These are phyloP conservation scores for Euura saliciscinereae DNA, from an alignment of 1,140 invertebrate genomes.

Conservation along the genomic window DNA sequence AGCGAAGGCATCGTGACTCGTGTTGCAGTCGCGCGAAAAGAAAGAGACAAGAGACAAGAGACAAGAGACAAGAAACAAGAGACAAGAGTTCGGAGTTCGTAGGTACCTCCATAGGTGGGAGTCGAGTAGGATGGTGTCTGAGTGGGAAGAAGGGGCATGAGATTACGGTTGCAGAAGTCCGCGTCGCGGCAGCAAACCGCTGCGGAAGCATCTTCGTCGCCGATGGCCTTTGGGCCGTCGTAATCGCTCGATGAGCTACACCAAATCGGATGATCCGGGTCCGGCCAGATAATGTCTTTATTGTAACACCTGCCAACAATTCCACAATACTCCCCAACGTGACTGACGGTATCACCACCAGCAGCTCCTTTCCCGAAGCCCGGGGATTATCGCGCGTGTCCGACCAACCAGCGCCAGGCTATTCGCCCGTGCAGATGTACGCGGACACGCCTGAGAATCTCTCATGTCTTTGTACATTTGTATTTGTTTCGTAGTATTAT, in stretches of 20 bases:
- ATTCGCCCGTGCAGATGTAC: no score
- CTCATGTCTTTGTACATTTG: no score
- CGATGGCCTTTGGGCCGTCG: conserved; percentile 41
- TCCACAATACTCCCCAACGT: conserved; percentile 19
- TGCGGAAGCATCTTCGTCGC: conserved; percentile 47
- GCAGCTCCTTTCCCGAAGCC: no score
- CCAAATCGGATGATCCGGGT: conserved; percentile 56
- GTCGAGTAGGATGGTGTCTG: conserved; percentile 43
- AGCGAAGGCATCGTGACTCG: neutral
- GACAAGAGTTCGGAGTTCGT: conserved; percentile 7
- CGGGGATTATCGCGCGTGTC: no score
- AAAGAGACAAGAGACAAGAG: neutral
- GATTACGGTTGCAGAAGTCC: conserved; percentile 67
- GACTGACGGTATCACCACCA: neutral
- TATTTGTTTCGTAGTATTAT: no score
- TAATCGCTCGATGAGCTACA: conserved; percentile 39
- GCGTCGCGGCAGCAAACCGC: conserved; percentile 63
- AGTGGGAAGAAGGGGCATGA: conserved; percentile 52
- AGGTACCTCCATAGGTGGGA: conserved; percentile 49
- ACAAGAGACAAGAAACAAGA: no score
- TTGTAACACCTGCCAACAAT: conserved; percentile 62
- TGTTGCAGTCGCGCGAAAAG: neutral
- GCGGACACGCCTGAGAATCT: no score
- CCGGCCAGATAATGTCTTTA: conserved; percentile 60
- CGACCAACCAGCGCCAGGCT: no score